Base-by-base conservation (phyloP, 2,888 invertebrate genomes). In the Drosophila emarginata region DNA sequence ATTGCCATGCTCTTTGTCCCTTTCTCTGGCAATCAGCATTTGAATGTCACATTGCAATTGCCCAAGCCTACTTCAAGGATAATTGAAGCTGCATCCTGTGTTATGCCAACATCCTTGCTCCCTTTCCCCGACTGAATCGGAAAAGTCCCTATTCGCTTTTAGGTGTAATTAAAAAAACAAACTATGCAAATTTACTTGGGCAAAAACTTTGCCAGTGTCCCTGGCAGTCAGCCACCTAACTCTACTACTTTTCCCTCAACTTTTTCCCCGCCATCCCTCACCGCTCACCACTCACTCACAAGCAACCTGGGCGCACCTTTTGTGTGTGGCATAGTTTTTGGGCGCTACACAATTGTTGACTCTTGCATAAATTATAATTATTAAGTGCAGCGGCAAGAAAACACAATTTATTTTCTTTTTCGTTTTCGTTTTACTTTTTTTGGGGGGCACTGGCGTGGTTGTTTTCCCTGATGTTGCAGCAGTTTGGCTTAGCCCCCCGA, bases 341-440 rank as follows among this genome's bases (percentile, higher is more conserved):
- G 58, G 40, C 40, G 57, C 57, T 74, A 56, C 71, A 52, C 72
- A 72, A 65, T 79, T 82, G 82, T 82, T 82, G 68, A 75, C 78
- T 79, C 68, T 73, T 71, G 78, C 76, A 77, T 82, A 77, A 82
- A 79, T 80, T 77, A 82, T 77, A 79, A 77, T 82, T 82, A 75
- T 80, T 76, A 75, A 80, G 73, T 74, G 77, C 74, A 79, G 53
- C 70, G 54, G 67, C 76, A 67, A 52, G 67, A 65, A 73, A 63
- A 61, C 61, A 63, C 70, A 73, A 67, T 76, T 67, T 54, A 65
- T 76, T 64, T 64, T 58, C 63, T 52, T 72, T 61, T 79, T 64
- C 57, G 62, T 77, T 61, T 61, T 74, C 45, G 50, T 56, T 54
- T 72, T 64, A 57, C 59, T 23, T 50, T 59, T 64, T 28, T 52